Evolutionary conservation across 2,797 vertebrate genomes (phyloP).

Genomic region (Threskiornis aethiopicus): DNA sequence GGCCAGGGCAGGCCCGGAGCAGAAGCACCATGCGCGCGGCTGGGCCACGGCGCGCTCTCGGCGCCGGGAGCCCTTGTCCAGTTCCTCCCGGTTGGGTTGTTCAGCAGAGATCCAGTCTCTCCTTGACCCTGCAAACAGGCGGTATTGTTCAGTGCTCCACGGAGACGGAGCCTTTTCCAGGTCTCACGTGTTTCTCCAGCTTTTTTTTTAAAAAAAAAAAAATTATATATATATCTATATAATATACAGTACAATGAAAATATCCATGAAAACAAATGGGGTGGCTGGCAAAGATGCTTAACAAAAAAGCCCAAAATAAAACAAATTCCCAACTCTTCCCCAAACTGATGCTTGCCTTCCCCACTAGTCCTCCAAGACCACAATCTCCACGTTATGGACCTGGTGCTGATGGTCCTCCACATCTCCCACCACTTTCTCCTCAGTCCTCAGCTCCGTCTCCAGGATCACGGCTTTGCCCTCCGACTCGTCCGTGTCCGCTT

Average conservation of each 20-base stretch:
- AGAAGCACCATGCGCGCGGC: background rate
- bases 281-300: slow-evolving; percentile 69
- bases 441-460: slow-evolving; percentile 82
- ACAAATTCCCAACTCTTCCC: slow-evolving; percentile 18
- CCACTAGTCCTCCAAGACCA: slow-evolving; percentile 86
- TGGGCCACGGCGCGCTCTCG: background rate
- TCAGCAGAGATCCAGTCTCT: slow-evolving; percentile 45
- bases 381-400: slow-evolving; percentile 89
- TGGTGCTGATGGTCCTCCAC: slow-evolving; percentile 87
- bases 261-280: slow-evolving; percentile 64
- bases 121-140: slow-evolving; percentile 17
- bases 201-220: background rate
- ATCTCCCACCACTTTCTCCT: slow-evolving; percentile 77
- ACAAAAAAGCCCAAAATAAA: slow-evolving; percentile 14
- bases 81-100: background rate
- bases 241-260: slow-evolving; percentile 24
- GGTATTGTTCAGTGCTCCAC: slow-evolving; percentile 61
- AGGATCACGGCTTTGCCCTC: slow-evolving; percentile 80
- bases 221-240: background rate
- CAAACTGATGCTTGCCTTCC: background rate
- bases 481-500: slow-evolving; percentile 68
- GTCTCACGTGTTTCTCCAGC: background rate
- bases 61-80: background rate
- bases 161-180: background rate
- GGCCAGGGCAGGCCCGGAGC: background rate